Evolutionary conservation across 1,140 invertebrate species (phyloP).

Genomic region (Batillaria attramentaria): DNA sequence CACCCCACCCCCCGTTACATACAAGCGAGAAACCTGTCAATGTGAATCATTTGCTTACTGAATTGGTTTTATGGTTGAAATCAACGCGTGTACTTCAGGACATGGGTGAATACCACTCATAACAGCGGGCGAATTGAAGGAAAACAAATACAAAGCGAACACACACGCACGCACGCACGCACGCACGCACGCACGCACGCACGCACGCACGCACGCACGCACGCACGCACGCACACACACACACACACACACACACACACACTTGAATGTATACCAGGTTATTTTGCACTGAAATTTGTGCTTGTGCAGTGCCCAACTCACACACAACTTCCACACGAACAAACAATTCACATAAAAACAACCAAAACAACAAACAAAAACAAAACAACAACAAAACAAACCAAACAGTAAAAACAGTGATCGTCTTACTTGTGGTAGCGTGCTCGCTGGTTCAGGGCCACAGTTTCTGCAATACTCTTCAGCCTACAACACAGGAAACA

Average conservation of each 20-base stretch:
- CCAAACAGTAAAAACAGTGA: background rate
- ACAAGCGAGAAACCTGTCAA: too few species aligned
- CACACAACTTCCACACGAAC: background rate
- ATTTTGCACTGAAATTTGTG: too few species aligned
- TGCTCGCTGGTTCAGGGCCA: slow-evolving; percentile 50
- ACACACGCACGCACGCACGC: background rate
- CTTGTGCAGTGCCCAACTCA: too few species aligned
- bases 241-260: background rate
- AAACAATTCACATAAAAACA: background rate
- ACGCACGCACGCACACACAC: background rate
- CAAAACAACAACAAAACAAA: background rate
- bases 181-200: background rate
- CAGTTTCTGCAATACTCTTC: slow-evolving; percentile 42
- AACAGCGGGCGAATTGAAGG: background rate
- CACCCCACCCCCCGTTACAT: too few species aligned
- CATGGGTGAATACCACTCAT: too few species aligned
- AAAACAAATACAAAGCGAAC: background rate
- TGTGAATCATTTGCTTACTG: too few species aligned
- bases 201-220: background rate
- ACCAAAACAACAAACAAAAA: background rate
- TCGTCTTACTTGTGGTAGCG: slow-evolving; percentile 55
- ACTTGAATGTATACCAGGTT: too few species aligned
- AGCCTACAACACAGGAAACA: slow-evolving; percentile 44
- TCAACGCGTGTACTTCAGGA: too few species aligned
- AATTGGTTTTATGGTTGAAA: too few species aligned